Evolutionary conservation across 1,140 invertebrate genomes (phyloP).

Genomic region (Heliconius congener): DNA sequence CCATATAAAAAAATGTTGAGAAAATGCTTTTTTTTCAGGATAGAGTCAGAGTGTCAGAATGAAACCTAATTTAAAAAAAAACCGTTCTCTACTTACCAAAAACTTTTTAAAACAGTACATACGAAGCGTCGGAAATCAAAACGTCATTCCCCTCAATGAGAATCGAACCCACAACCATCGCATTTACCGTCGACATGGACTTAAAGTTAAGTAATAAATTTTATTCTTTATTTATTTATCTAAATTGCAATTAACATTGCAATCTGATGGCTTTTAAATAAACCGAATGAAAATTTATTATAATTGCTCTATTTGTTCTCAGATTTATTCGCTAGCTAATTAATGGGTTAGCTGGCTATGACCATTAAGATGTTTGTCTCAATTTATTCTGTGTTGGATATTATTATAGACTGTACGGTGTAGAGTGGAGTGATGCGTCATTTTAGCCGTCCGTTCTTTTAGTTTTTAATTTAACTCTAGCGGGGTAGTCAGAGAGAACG

Average conservation of each 20-base stretch:
- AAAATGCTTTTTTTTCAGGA: too few relatives aligned
- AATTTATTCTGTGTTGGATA: not conserved
- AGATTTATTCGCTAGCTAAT: not conserved
- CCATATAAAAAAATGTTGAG: too few relatives aligned
- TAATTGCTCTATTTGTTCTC: constrained; percentile 13
- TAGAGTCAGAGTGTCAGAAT: too few relatives aligned
- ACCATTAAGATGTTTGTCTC: not conserved
- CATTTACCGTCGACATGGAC: not conserved
- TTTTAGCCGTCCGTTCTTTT: not conserved
- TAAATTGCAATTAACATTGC: not conserved
- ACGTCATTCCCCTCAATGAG: not conserved
- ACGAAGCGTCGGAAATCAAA: not conserved
- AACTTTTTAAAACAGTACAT: too few relatives aligned
- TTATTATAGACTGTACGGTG: not conserved
- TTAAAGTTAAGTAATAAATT: not conserved
- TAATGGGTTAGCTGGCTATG: not conserved
- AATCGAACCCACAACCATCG: not conserved
- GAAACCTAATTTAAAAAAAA: too few relatives aligned
- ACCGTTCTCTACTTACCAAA: too few relatives aligned
- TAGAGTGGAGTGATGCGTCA: not conserved
- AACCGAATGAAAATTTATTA: constrained; percentile 1
- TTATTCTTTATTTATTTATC: not conserved
- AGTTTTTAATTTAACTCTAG: too few relatives aligned
- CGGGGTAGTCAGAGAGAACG: too few relatives aligned
- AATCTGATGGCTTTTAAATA: not conserved